These are phyloP conservation scores for Gerris lacustris DNA, from an alignment of 2,888 invertebrate species.

Conservation along the genomic window DNA sequence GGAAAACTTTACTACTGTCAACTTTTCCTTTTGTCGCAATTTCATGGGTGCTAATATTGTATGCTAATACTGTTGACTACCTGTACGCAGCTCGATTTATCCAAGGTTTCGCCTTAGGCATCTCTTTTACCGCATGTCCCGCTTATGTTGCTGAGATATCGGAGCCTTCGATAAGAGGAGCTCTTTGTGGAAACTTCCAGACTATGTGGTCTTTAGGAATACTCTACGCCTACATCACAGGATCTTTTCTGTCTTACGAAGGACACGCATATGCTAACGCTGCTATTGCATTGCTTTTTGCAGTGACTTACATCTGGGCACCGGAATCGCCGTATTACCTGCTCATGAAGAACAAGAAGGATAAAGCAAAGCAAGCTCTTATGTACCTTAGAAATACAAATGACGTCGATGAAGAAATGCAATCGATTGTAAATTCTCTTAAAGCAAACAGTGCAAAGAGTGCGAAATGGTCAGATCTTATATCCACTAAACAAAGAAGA, in stretches of 20 bases:
- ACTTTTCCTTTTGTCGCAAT: neutral
- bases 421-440: slow-evolving; percentile 21
- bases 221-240: slow-evolving; percentile 26
- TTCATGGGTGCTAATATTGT: neutral
- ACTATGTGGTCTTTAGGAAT: slow-evolving; percentile 29
- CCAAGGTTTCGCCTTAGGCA: slow-evolving; percentile 29
- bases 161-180: slow-evolving; percentile 29
- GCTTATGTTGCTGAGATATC: slow-evolving; percentile 31
- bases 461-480: slow-evolving; percentile 17
- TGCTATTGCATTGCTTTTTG: slow-evolving; percentile 41
- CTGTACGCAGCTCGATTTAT: slow-evolving; percentile 20
- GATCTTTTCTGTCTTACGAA: slow-evolving; percentile 35
- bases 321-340: slow-evolving; percentile 52
- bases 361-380: slow-evolving; percentile 37
- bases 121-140: slow-evolving; percentile 29
- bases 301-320: slow-evolving; percentile 44
- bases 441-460: neutral
- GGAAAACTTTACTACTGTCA: neutral
- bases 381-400: slow-evolving; percentile 22
- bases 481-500: slow-evolving; percentile 23
- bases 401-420: slow-evolving; percentile 21
- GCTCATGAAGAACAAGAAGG: slow-evolving; percentile 41
- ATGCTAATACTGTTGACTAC: neutral
- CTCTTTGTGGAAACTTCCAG: slow-evolving; percentile 29
- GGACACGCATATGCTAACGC: slow-evolving; percentile 38